Evolutionary conservation across 1,140 invertebrate species (phyloP).

Genomic region (Carposina sasakii): DNA sequence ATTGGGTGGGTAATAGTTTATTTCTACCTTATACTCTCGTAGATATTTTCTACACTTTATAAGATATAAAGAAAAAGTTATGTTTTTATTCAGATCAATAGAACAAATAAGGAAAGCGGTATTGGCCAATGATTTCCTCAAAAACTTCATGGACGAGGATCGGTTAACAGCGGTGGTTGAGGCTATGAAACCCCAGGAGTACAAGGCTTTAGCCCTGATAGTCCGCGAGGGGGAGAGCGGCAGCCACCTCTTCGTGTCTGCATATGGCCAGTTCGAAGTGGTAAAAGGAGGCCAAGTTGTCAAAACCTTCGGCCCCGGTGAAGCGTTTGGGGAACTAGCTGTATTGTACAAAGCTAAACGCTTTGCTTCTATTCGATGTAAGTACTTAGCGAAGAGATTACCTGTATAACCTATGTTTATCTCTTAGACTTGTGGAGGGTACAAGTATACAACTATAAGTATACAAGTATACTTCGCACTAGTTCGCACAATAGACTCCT

Average conservation of each 20-base stretch:
- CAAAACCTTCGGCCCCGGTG: slow-evolving; percentile 85
- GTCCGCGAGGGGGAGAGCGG: slow-evolving; percentile 91
- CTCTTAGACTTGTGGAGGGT: no score
- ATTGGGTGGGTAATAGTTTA: no score
- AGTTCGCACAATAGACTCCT: no score
- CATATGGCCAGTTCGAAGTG: slow-evolving; percentile 89
- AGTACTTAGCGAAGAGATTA: no score
- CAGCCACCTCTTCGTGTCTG: slow-evolving; percentile 86
- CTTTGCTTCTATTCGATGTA: slow-evolving; percentile 87
- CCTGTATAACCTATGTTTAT: no score
- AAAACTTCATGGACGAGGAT: slow-evolving; percentile 88
- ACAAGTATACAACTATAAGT: no score
- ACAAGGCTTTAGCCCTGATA: slow-evolving; percentile 82
- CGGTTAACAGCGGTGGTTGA: slow-evolving; percentile 90
- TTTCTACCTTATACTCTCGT: no score
- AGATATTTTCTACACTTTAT: not conserved
- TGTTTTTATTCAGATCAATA: slow-evolving; percentile 50
- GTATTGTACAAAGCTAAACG: slow-evolving; percentile 94
- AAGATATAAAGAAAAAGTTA: not conserved
- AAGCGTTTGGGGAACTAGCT: slow-evolving; percentile 95
- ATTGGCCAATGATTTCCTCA: slow-evolving; percentile 93
- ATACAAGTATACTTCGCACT: no score
- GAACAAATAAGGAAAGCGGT: slow-evolving; percentile 76
- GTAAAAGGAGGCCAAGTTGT: slow-evolving; percentile 85
- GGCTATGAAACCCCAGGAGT: slow-evolving; percentile 90